phyloP scores from a whole-genome alignment of 1,140 invertebrate genomes.

The Danaus plexippus region DNA sequence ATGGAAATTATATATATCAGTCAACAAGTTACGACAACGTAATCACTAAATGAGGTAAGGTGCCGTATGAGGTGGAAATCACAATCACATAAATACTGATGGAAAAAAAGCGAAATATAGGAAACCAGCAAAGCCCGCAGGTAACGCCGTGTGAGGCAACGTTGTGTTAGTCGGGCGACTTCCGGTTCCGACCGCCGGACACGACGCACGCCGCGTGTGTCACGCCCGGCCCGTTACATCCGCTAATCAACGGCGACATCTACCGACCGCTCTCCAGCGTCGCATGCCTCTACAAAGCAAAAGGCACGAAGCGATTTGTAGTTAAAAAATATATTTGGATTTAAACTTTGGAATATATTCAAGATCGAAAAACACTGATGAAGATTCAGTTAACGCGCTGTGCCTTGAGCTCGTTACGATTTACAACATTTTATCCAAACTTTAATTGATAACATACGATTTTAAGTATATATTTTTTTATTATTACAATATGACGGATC shows the following conservation, averaged over 20 bases:
- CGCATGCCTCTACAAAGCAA: conserved; percentile 29
- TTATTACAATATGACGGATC: too few species aligned
- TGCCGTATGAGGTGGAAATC: conserved; percentile 61
- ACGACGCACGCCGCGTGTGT: conserved; percentile 3
- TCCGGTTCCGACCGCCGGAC: too few species aligned
- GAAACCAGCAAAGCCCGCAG: conserved; percentile 32
- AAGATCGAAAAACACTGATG: conserved; percentile 23
- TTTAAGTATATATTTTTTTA: too few species aligned
- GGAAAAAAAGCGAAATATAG: conserved; percentile 35
- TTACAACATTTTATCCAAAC: conserved; percentile 15
- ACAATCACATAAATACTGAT: conserved; percentile 66
- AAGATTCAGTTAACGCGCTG: conserved; percentile 34
- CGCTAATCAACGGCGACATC: background rate
- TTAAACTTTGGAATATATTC: conserved; percentile 21
- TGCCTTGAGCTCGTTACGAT: conserved; percentile 46
- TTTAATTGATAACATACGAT: conserved; percentile 13
- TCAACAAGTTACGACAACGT: conserved; percentile 63
- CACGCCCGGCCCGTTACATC: background rate
- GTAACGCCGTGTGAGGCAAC: conserved; percentile 59
- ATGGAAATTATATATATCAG: conserved; percentile 66
- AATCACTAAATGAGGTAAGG: conserved; percentile 66
- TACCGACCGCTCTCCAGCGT: background rate
- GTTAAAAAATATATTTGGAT: conserved; percentile 31
- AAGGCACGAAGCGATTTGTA: conserved; percentile 58
- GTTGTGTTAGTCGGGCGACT: conserved; percentile 46